Evolutionary conservation across 2,797 vertebrate species (phyloP), one percentile per base, ranked within the genome.

Genomic region (Danio aesculapii): DNA sequence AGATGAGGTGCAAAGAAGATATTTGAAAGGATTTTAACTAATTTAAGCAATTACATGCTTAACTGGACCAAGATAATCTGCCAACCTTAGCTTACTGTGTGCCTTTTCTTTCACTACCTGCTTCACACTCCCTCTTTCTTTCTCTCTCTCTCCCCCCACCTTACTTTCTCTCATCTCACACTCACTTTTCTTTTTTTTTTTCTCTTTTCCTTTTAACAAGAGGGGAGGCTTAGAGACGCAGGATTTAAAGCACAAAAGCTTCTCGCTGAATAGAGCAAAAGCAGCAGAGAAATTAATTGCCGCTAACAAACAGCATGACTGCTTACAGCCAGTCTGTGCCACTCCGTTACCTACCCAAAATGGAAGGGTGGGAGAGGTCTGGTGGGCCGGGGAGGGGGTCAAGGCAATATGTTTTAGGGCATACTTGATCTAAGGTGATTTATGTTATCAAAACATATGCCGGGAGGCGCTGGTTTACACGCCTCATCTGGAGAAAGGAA

Each of bases 11-110:
- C 96, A 96, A 96, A 97, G 96, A 97, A 97, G 96, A 98, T 98
- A 98, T 99, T 98, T 98, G 96, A 99, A 98, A 96, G 96, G 97
- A 98, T 99, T 99, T 98, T 97, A 98, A 99, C 96, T 98, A 97
- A 98, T 99, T 99, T 98, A 97, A 98, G 97, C 98, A 98, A 99
- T 99, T 99, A 98, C 98, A 99, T 99, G 98, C 97, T 99, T 98
- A 99, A 98, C 98, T 98, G 97, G 96, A 95, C 95, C 96, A 95
- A 95, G 95, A 98, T 98, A 99, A 99, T 99, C 97, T 99, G 96
- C 96, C 96, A 96, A 96, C 94, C 95, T 95, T 95, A 96, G 96
- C 94, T 95, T 91, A 96, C 95, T 92, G 90, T 92, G 78, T 90
- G 89, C 81, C 78, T 90, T 89, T 89, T 91, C 90, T 92, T 90